Evolutionary conservation across 2,113 vertebrate genomes (phyloP).

Genomic region (Bos indicus): DNA sequence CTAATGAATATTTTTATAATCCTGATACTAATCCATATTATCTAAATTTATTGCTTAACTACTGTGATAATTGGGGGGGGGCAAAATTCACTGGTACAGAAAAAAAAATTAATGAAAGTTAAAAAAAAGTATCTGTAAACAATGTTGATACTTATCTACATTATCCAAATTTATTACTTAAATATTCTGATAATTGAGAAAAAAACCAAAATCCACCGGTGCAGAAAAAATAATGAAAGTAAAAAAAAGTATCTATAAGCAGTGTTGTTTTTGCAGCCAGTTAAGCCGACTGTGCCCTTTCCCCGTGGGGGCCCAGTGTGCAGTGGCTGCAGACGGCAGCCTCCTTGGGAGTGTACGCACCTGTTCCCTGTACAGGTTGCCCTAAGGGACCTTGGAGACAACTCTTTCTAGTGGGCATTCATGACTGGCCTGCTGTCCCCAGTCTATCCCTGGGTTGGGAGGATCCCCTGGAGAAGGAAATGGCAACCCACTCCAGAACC

Average conservation of each 20-base stretch:
- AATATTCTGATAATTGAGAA: neutral
- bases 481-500: neutral
- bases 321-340: neutral
- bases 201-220: neutral
- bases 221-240: neutral
- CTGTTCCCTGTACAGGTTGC: accelerated
- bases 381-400: neutral
- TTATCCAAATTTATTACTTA: neutral
- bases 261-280: neutral
- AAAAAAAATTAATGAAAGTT: neutral
- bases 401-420: neutral
- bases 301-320: neutral
- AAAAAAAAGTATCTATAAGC: neutral
- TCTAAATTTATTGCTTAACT: neutral
- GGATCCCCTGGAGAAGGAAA: neutral
- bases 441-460: neutral
- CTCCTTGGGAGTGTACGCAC: neutral
- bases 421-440: neutral
- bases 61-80: neutral
- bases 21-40: neutral
- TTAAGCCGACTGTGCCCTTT: neutral
- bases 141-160: neutral
- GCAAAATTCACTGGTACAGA: neutral
- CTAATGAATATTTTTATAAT: neutral
- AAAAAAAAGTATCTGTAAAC: neutral